Base-by-base conservation (phyloP, 2,888 invertebrate species). In the Spatulosminthurus flaviceps region DNA sequence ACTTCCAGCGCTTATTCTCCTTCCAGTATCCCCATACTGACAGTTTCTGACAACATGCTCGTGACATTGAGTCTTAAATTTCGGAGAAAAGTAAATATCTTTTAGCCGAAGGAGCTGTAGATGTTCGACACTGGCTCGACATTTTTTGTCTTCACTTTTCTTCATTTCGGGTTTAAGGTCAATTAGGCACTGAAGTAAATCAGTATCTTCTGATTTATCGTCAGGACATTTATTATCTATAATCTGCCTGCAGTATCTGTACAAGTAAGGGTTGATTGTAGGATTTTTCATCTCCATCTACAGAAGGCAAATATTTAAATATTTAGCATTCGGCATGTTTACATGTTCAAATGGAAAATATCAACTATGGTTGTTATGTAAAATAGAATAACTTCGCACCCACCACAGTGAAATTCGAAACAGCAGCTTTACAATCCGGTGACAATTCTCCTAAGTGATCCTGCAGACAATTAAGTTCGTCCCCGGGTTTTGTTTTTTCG, bases 21-120 rank as follows among this genome's bases (percentile, higher is more conserved):
- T 71, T n/a, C 34, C 75, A 28, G 83, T 78, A 24, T 64, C 64
- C 16, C 22, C 64, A 24, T 21, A 24, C 70, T 80, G 82, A 86
- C 92, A 93, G 86, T 89, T 89, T 77, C 89, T 87, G 42, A 88
- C 89, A 0, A 96, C 96, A 87, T 93, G 92, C 1, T 92, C 91
- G 86, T 93, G 93, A 86, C 98, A 99, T 0, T 96, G 95, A 87
- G 96, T 92, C 88, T 97, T 96, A 88, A 99, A 98, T 88, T 95
- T 95, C 86, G 93, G 94, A 0, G 94, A 95, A 87, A 98, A 98
- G 86, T 93, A 93, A 88, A 95, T 97, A 88, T 96, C 95, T 88
- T 97, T 95, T 26, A 69, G 34, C 1, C 95, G 93, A 81, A 97
- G 94, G 81, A 99, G 90, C 88, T 99, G 98, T 87, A 97, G 97